Percentiles rank a stretch among this genome's conserved stretches.
phyloP scores from a whole-genome alignment of 92 coral and sea anemone species.

The Epizoanthus illoricatus region DNA sequence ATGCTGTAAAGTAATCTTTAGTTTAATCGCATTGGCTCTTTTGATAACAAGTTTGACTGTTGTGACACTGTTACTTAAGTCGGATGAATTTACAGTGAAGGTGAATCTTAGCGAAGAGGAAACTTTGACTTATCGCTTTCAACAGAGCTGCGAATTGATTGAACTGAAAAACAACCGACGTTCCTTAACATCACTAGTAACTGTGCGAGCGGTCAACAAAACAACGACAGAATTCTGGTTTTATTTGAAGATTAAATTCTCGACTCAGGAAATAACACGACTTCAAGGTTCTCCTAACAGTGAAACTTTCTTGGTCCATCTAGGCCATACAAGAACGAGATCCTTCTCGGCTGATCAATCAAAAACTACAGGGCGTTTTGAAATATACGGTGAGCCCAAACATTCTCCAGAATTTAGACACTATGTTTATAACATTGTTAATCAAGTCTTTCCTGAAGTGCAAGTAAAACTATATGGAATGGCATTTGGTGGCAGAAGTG shows the following conservation, averaged over 20 bases:
- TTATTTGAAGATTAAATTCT: conserved; percentile 2
- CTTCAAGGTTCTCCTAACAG: not conserved
- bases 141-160: conserved; percentile 17
- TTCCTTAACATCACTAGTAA: conserved; percentile 4
- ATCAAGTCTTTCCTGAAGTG: conserved; percentile 35
- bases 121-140: conserved; percentile 28
- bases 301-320: conserved; percentile 1
- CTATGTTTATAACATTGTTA: not conserved
- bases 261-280: not conserved
- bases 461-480: conserved; percentile 29
- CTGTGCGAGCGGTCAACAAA: conserved; percentile 22
- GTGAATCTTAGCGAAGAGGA: conserved; percentile 14
- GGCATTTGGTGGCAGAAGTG: conserved; percentile 30
- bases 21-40: conserved; percentile 22
- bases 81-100: conserved; percentile 16
- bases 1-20: conserved; percentile 16
- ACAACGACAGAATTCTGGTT: conserved; percentile 18
- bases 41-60: conserved; percentile 32
- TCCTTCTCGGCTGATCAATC: not conserved
- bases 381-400: conserved; percentile 19
- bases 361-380: conserved; percentile 1
- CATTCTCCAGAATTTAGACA: conserved; percentile 16
- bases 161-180: conserved; percentile 6
- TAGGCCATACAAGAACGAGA: not conserved
- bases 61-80: conserved; percentile 28